Base-by-base conservation (phyloP, 2,113 vertebrate genomes). In the Muntiacus muntjak region DNA sequence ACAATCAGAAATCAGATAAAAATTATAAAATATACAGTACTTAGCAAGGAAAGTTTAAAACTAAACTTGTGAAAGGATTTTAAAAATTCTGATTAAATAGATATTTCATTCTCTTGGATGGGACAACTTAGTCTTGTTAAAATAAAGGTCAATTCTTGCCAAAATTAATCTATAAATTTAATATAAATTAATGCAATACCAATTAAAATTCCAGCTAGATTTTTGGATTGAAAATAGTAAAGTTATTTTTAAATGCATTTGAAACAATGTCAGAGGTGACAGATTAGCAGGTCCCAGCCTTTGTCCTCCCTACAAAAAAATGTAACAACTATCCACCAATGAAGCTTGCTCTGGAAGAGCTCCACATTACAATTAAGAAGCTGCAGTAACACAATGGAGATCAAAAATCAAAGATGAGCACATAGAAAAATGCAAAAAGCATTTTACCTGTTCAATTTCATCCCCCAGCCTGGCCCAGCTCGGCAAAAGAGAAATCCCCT, bases 161-260 rank as follows among this genome's bases (percentile, higher is more conserved):
- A 33, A 96, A 87, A 93, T n/a, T 93, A 78, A 93, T 82, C 50
- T 71, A 64, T 23, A 92, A 96, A 87, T 81, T 93, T 87, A 67
- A 94, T 33, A 55, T 26, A 93, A 91, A 86, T 54, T 81, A 87
- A 90, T 43, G 5, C 6, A 91, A 64, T 57, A 91, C 16, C 11
- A 58, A 88, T 81, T 0, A 96, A 88, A 88, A 82, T 96, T 81
- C 45, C 33, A 97, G n/a, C 6, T n/a, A 89, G 28, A 54, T 54
- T 60, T 89, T 97, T 50, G 64, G 28, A 86, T n/a, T n/a, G 28
- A 87, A 33, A 83, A 10, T 91, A n/a, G 90, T 88, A 78, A 85
- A 64, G 28, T 83, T 94, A 85, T 87, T 92, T 97, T 78, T 16
- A 89, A 86, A 62, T 92, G 79, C 15, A 71, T 71, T 30, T 71